Conservation (phyloP, 2,888 invertebrate species). For the Pyrrhosoma nymphula region DNA sequence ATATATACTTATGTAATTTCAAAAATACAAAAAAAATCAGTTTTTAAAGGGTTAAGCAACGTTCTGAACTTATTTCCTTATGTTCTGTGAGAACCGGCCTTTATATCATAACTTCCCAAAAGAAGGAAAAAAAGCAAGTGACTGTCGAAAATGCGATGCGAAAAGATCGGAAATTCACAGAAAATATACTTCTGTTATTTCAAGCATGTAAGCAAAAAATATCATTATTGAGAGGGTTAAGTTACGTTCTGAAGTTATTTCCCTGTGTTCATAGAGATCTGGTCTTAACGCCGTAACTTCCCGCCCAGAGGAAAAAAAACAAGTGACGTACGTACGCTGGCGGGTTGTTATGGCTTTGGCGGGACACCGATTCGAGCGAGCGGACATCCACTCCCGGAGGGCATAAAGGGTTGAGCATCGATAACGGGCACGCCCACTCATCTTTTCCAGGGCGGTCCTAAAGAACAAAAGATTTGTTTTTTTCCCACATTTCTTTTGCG, state of each 20-base stretch:
- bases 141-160: too few species aligned
- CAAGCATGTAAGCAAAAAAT: too few species aligned
- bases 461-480: background rate
- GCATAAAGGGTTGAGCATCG: background rate
- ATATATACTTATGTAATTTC: too few species aligned
- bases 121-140: background rate
- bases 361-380: conserved; percentile 19
- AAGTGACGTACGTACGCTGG: background rate
- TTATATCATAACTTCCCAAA: background rate
- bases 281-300: background rate
- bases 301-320: background rate
- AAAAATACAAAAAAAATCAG: too few species aligned
- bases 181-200: too few species aligned
- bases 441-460: background rate
- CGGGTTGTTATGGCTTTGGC: background rate
- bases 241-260: too few species aligned
- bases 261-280: too few species aligned
- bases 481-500: background rate
- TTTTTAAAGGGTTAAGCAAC: too few species aligned
- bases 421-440: background rate
- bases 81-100: too few species aligned
- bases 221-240: too few species aligned
- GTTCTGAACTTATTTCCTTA: too few species aligned
- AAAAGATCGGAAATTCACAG: too few species aligned
- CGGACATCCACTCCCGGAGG: background rate